phyloP scores from a whole-genome alignment of 2,888 invertebrate genomes.

The Nezara viridula region DNA sequence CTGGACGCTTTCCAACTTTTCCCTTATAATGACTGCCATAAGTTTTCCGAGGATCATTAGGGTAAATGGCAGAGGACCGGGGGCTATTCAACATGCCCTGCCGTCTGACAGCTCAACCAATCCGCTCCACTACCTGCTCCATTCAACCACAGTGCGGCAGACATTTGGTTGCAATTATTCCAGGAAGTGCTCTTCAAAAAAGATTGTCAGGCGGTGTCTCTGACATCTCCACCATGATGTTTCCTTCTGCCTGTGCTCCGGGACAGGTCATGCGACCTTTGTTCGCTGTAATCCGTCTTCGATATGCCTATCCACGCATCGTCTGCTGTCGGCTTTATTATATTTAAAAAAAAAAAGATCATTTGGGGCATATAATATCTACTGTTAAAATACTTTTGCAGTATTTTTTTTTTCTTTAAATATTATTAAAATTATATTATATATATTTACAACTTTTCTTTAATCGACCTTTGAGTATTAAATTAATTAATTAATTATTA shows the following conservation, averaged over 20 bases:
- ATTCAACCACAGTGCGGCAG: not conserved
- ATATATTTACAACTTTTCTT: too few species aligned
- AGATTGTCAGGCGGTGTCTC: not conserved
- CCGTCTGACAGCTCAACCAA: conserved; percentile 4
- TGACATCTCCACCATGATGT: not conserved
- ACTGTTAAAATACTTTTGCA: too few species aligned
- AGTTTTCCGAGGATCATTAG: conserved; percentile 30
- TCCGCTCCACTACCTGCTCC: not conserved
- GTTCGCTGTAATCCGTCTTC: not conserved
- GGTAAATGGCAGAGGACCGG: not conserved
- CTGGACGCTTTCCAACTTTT: not conserved
- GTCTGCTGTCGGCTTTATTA: not conserved
- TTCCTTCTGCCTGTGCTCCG: not conserved
- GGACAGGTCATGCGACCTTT: not conserved
- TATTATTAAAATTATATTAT: too few species aligned
- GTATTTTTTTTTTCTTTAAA: too few species aligned
- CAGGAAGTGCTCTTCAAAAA: not conserved
- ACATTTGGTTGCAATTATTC: conserved; percentile 38
- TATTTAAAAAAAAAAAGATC: not conserved
- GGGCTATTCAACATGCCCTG: not conserved
- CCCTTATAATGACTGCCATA: conserved; percentile 1
- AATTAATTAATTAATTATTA: too few species aligned
- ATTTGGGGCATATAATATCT: too few species aligned
- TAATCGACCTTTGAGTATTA: too few species aligned
- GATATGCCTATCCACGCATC: not conserved